phyloP scores from a whole-genome alignment of 2,888 invertebrate genomes.

The Nymphalis urticae region DNA sequence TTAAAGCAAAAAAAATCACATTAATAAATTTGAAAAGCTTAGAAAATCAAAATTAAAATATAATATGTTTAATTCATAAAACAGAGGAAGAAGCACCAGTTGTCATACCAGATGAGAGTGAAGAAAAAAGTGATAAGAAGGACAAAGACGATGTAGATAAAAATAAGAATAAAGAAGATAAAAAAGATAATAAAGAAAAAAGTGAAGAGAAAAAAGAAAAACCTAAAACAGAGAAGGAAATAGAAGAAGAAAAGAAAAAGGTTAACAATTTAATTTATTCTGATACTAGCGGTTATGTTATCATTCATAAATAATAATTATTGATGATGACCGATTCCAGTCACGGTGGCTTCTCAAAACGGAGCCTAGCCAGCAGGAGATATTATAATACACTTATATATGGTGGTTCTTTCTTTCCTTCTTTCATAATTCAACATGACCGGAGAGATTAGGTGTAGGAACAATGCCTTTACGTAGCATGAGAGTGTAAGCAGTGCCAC shows the following conservation, averaged over 20 bases:
- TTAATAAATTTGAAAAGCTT: neutral
- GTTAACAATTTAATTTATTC: constrained; percentile 43
- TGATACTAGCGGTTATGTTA: neutral
- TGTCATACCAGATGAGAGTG: constrained; percentile 32
- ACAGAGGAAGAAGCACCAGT: constrained; percentile 29
- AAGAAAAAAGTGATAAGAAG: constrained; percentile 38
- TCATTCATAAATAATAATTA: neutral
- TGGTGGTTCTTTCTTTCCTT: no score
- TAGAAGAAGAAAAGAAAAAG: constrained; percentile 75
- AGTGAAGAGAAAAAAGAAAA: constrained; percentile 48
- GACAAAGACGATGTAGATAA: constrained; percentile 46
- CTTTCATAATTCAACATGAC: no score
- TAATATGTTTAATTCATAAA: neutral
- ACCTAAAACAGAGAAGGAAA: constrained; percentile 68
- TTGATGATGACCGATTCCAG: no score
- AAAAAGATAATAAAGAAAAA: constrained; percentile 45
- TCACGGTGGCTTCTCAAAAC: no score
- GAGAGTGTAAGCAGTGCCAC: no score
- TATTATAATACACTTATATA: no score
- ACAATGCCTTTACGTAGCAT: no score
- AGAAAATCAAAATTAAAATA: neutral
- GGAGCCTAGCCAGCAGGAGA: no score
- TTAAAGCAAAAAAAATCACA: no score
- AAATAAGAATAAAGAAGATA: constrained; percentile 38
- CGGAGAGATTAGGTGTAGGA: no score